phyloP scores from a whole-genome alignment of 2,113 vertebrate species.

The Mobula hypostoma region DNA sequence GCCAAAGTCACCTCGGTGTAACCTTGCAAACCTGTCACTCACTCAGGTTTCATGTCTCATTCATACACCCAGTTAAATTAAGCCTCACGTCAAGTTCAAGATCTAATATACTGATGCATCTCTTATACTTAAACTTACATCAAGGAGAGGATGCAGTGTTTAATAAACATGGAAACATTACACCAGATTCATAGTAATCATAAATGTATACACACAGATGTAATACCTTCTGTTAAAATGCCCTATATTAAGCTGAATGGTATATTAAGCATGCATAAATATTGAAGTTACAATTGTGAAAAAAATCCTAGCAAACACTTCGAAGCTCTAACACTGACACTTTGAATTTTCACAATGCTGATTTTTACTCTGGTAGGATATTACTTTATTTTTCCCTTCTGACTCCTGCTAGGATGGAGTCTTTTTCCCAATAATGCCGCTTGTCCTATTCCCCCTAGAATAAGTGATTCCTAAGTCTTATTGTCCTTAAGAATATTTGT shows the following conservation, averaged over 20 bases:
- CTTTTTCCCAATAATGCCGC: background rate
- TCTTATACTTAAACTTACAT: background rate
- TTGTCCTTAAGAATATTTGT: constrained; percentile 16
- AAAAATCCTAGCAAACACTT: constrained; percentile 5
- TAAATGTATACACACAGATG: background rate
- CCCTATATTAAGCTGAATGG: background rate
- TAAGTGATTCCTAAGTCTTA: background rate
- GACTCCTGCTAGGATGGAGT: background rate
- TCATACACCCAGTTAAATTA: background rate
- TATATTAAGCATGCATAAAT: constrained; percentile 8
- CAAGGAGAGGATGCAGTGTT: background rate
- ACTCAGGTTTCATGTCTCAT: background rate
- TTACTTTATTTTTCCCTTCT: background rate
- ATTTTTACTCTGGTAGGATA: background rate
- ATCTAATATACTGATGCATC: background rate
- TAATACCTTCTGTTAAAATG: background rate
- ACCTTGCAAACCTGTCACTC: background rate
- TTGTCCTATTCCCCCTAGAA: background rate
- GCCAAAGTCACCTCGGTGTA: background rate
- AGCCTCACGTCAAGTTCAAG: background rate
- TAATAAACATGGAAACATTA: background rate
- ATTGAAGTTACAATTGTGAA: background rate
- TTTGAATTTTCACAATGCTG: background rate
- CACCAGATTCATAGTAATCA: background rate
- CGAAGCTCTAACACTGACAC: background rate